Evolutionary conservation across 1,140 invertebrate genomes (phyloP).

Genomic region (Hypothenemus hampei): DNA sequence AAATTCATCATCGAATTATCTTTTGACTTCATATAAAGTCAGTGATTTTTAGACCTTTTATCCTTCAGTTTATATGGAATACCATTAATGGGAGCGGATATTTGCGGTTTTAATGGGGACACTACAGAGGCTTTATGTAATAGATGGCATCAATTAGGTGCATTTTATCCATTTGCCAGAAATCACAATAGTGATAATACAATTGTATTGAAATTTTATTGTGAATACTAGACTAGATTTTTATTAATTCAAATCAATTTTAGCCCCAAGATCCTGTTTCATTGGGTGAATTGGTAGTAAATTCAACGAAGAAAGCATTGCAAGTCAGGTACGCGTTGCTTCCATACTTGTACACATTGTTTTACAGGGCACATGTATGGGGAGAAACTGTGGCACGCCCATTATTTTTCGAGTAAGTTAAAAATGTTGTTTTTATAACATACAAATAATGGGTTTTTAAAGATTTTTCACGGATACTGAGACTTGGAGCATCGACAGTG

Average conservation of each 20-base stretch:
- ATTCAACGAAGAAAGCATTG: slow-evolving; percentile 60
- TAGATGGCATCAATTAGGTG: slow-evolving; percentile 79
- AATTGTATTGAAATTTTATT: slow-evolving; percentile 50
- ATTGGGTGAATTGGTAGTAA: slow-evolving; percentile 61
- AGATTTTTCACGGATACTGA: slow-evolving; percentile 63
- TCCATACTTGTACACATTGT: slow-evolving; percentile 78
- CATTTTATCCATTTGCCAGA: slow-evolving; percentile 81
- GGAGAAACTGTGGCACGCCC: slow-evolving; percentile 73
- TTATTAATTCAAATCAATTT: slow-evolving; percentile 31
- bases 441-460: not conserved
- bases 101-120: slow-evolving; percentile 81
- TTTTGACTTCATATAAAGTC: not conserved
- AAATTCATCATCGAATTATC: slow-evolving; percentile 30
- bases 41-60: slow-evolving; percentile 55
- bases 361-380: slow-evolving; percentile 64
- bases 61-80: slow-evolving; percentile 81
- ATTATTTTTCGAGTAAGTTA: slow-evolving; percentile 71
- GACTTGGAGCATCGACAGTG: slow-evolving; percentile 68
- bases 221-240: not conserved
- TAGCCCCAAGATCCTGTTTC: slow-evolving; percentile 77
- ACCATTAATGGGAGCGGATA: slow-evolving; percentile 82
- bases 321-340: slow-evolving; percentile 66
- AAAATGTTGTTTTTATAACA: not conserved
- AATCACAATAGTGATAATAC: slow-evolving; percentile 76
- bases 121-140: slow-evolving; percentile 69